A percentile compares a stretch with the other conserved stretches of the same genome.
Evolutionary conservation across 2,113 vertebrate genomes (phyloP).

Genomic region (Megaceryle maxima): DNA sequence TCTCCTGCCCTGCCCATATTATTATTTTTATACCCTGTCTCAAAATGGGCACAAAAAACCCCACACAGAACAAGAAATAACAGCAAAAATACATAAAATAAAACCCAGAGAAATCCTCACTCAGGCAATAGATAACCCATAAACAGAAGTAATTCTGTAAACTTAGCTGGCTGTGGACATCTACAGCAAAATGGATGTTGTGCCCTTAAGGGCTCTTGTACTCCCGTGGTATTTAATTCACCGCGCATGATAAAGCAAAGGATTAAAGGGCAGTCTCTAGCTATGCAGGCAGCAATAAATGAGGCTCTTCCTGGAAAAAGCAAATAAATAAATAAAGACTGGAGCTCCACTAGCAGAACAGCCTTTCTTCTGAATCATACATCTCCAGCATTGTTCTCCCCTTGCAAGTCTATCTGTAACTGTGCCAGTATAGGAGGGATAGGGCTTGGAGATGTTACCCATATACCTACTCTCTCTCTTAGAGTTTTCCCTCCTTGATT

Average conservation of each 20-base stretch:
- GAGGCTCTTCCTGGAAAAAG: not conserved
- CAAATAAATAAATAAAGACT: constrained; percentile 20
- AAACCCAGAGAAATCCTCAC: not conserved
- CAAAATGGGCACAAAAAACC: not conserved
- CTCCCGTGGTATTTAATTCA: constrained; percentile 35
- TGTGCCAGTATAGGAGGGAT: not conserved
- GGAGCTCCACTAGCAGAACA: not conserved
- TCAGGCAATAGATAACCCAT: not conserved
- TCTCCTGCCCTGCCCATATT: not conserved
- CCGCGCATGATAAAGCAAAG: not conserved
- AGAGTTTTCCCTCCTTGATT: not conserved
- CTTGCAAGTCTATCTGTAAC: not conserved
- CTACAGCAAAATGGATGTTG: constrained; percentile 37
- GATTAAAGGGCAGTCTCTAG: constrained; percentile 39
- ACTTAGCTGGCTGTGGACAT: not conserved
- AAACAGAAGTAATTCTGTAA: not conserved
- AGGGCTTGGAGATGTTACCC: not conserved
- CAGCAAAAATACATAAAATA: not conserved
- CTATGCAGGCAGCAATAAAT: constrained; percentile 27
- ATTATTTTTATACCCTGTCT: not conserved
- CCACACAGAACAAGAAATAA: not conserved
- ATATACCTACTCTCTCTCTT: not conserved
- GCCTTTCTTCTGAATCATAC: not conserved
- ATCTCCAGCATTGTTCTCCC: not conserved
- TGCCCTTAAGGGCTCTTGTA: constrained; percentile 32